Conservation (phyloP, 2,113 vertebrate genomes). For the Lepidothrix coronata region DNA sequence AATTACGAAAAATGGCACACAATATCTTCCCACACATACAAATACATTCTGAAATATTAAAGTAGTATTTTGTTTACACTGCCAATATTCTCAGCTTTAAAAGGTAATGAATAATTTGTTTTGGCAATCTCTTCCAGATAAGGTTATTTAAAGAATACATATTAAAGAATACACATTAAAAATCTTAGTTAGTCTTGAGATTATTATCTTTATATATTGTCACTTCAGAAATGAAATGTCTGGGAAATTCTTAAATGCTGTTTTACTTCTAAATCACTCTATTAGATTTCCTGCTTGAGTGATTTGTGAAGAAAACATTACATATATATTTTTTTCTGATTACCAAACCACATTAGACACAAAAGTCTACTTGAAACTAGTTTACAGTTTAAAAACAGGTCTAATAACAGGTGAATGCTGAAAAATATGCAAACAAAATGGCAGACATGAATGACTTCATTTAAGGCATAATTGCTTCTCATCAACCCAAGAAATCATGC, state of each 20-base stretch:
- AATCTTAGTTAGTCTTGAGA: neutral
- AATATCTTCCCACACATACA: neutral
- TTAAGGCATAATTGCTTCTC: constrained; percentile 85
- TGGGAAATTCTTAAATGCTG: constrained; percentile 74
- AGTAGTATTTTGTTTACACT: neutral
- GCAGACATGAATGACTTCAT: constrained; percentile 87
- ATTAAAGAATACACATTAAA: neutral
- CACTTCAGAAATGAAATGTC: constrained; percentile 54
- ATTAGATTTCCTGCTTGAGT: constrained; percentile 81
- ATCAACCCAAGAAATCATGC: constrained; percentile 88
- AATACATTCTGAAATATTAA: constrained; percentile 9
- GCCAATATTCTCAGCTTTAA: neutral
- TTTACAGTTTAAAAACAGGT: constrained; percentile 83
- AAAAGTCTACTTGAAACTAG: constrained; percentile 82
- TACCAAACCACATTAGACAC: constrained; percentile 75
- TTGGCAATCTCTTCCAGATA: neutral
- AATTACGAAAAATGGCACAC: neutral
- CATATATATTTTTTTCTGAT: constrained; percentile 80
- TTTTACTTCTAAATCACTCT: constrained; percentile 76
- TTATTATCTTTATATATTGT: neutral
- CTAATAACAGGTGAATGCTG: constrained; percentile 85
- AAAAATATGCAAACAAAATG: constrained; percentile 88
- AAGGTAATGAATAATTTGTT: neutral
- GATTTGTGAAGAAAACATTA: constrained; percentile 80
- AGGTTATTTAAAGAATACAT: neutral